Conservation (phyloP, 2,113 vertebrate species). For the Alligator sinensis region DNA sequence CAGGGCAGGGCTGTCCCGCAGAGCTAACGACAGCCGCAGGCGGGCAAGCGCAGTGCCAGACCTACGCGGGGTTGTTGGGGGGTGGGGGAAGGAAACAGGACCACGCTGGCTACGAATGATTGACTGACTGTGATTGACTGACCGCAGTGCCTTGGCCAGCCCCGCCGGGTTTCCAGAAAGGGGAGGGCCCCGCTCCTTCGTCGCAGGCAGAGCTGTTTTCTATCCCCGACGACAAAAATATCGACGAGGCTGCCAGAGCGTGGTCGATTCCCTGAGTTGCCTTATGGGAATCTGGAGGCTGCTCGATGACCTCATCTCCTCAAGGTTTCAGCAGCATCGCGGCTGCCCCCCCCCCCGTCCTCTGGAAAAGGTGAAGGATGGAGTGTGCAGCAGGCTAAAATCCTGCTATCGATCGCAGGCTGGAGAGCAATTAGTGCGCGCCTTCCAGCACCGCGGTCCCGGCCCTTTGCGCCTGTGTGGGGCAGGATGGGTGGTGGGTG, state of each 20-base stretch:
- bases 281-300: slow-evolving; percentile 50
- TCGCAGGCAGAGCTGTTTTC: slow-evolving; percentile 1
- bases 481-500: not conserved
- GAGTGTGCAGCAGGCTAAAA: slow-evolving; percentile 74
- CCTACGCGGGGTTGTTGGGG: not conserved
- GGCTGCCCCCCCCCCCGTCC: slow-evolving; percentile 37
- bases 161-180: not conserved
- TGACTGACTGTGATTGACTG: accelerated
- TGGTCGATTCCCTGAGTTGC: slow-evolving; percentile 59
- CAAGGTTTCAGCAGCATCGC: slow-evolving; percentile 51
- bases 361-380: slow-evolving; percentile 71
- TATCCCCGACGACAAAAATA: not conserved
- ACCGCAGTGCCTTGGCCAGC: not conserved
- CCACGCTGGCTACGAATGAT: no score
- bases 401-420: slow-evolving; percentile 69
- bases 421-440: slow-evolving; percentile 71
- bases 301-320: slow-evolving; percentile 66
- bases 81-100: not conserved
- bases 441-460: slow-evolving; percentile 35
- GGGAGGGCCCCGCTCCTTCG: not conserved
- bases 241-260: slow-evolving; percentile 23
- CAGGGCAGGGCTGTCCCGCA: accelerated
- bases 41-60: accelerated
- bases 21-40: accelerated
- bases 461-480: accelerated